A percentile compares a stretch with the other conserved stretches of the same genome.
phyloP scores from a whole-genome alignment of 2,888 invertebrate species.

The Morpho deidamia region DNA sequence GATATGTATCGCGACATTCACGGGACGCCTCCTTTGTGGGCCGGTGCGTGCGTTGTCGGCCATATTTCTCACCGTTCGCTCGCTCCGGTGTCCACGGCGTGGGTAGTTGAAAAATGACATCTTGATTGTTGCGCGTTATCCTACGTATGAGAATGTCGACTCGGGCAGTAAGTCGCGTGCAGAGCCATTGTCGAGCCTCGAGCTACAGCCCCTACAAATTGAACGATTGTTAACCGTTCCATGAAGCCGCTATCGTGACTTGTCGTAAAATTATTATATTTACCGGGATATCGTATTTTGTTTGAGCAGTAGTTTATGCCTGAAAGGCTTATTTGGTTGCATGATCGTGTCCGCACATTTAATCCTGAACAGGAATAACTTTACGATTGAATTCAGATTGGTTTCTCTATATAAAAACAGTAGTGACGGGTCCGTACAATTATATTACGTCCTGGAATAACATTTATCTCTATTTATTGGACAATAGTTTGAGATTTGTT shows the following conservation, averaged over 20 bases:
- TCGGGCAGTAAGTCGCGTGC: constrained; percentile 60
- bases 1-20: constrained; percentile 69
- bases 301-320: constrained; percentile 28
- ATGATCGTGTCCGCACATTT: constrained; percentile 26
- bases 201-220: constrained; percentile 68
- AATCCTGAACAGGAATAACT: constrained; percentile 22
- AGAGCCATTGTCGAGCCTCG: constrained; percentile 56
- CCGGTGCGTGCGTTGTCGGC: constrained; percentile 65
- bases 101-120: constrained; percentile 79
- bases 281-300: constrained; percentile 52
- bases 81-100: constrained; percentile 58
- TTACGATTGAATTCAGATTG: constrained; percentile 29
- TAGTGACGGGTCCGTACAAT: constrained; percentile 15
- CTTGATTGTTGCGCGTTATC: constrained; percentile 77
- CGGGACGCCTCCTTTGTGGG: constrained; percentile 65
- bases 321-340: constrained; percentile 26
- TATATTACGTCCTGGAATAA: constrained; percentile 3
- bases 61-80: constrained; percentile 67
- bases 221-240: constrained; percentile 73
- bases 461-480: constrained; percentile 10
- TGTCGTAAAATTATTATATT: constrained; percentile 63
- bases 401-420: constrained; percentile 16
- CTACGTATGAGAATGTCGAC: constrained; percentile 72
- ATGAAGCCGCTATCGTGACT: constrained; percentile 66
- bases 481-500: constrained; percentile 2